Evolutionary conservation across 2,113 vertebrate species (phyloP), one percentile per base, ranked within the genome.

Genomic region (Hiodon alosoides): DNA sequence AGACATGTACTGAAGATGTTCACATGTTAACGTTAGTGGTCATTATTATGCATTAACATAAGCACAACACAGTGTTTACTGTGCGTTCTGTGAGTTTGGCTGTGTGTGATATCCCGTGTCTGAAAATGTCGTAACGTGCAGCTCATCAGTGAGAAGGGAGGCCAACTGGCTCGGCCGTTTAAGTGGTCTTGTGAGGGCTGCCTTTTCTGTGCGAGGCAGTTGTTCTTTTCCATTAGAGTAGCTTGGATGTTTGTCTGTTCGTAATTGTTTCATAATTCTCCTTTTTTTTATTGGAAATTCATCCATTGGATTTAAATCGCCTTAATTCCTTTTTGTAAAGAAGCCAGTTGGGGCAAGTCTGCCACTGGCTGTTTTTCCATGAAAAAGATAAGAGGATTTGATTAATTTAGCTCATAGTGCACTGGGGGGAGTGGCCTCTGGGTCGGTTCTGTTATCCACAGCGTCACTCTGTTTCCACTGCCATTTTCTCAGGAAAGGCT

Each of bases 321-420:
- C 60, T 73, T 64, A 60, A 52, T 16, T 53, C 48, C 60, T 16
- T 74, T 46, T 46, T 65, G 48, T 66, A 13, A 54, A 66, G 16
- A 47, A 54, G 61, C 16, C 61, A 13, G 8, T 16, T 47, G 31
- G 7, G 9, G 14, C 48, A 16, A 8, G 58, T 73, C 71, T 11
- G 4, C 10, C 3, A 47, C 17, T 2, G 59, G 9, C 11, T 55
- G 58, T 31, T 13, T 17, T 55, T 64, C 48, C n/a, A 9, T 17
- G 10, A 5, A 54, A 31, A 7, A 51, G 14, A 66, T 13, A 7
- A 66, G 16, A 47, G 61, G 61, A 66, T 74, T 66, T 31, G 46
- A 65, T 66, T 7, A 31, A 31, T 31, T 31, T 31, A 31, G 31
- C 31, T 31, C 31, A 31, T 53, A 7, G 5, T 2, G 4, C 62